Percentiles rank a stretch among this genome's conserved stretches.
phyloP scores from a whole-genome alignment of 2,888 invertebrate genomes.

The Netelia inedita region DNA sequence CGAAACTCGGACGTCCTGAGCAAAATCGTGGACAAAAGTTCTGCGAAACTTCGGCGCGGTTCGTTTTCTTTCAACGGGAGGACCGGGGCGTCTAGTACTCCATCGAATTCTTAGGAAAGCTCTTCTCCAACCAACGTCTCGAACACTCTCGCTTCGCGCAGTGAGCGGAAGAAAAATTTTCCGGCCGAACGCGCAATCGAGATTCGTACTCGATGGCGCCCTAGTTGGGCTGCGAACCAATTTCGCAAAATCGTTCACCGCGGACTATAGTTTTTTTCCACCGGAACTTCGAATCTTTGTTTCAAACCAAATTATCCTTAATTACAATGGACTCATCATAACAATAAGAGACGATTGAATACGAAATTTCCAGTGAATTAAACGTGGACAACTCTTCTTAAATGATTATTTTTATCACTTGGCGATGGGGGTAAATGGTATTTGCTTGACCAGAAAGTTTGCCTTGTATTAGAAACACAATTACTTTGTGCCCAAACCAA shows the following conservation, averaged over 20 bases:
- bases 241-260: conserved; percentile 33
- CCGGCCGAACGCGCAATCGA: conserved; percentile 66
- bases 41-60: conserved; percentile 58
- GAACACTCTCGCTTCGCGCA: conserved; percentile 46
- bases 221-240: conserved; percentile 46
- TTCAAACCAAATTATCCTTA: neutral
- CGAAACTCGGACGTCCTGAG: conserved; percentile 34
- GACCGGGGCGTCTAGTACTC: conserved; percentile 29
- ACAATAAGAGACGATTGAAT: too few relatives aligned
- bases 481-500: too few relatives aligned
- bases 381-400: too few relatives aligned
- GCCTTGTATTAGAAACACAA: too few relatives aligned
- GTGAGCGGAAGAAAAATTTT: conserved; percentile 68
- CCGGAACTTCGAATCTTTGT: neutral
- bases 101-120: conserved; percentile 31
- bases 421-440: too few relatives aligned
- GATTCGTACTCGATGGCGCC: conserved; percentile 59
- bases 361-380: too few relatives aligned
- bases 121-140: conserved; percentile 51
- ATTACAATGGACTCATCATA: too few relatives aligned
- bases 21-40: conserved; percentile 57
- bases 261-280: conserved; percentile 30
- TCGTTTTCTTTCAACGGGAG: conserved; percentile 61
- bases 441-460: too few relatives aligned
- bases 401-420: too few relatives aligned